phyloP scores from a whole-genome alignment of 2,797 vertebrate genomes.

The Macropus fuliginosus region DNA sequence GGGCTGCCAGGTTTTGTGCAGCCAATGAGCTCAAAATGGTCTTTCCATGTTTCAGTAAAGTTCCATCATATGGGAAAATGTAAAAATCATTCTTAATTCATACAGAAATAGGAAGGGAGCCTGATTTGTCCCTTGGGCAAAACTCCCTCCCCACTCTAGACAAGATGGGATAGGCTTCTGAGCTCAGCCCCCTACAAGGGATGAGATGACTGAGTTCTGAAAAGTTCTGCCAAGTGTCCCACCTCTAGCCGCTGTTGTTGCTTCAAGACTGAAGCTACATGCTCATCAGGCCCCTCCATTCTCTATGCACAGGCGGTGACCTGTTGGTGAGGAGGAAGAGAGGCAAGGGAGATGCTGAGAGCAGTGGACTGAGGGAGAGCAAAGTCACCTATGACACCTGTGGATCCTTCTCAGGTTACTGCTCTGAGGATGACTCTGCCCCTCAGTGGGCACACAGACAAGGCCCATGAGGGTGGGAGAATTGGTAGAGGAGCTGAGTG shows the following conservation, averaged over 20 bases:
- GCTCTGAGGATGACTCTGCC: conserved; percentile 84
- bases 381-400: conserved; percentile 83
- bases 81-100: neutral
- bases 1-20: no score
- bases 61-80: neutral
- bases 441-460: no score
- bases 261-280: neutral
- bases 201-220: neutral
- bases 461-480: no score
- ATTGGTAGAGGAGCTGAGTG: no score
- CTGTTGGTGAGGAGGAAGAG: conserved; percentile 79
- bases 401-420: conserved; percentile 88
- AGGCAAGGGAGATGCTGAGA: conserved; percentile 79
- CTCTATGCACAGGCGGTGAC: conserved; percentile 77
- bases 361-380: conserved; percentile 79
- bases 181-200: neutral
- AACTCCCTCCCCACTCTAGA: neutral
- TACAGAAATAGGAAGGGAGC: neutral
- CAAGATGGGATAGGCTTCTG: neutral
- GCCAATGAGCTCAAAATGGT: neutral
- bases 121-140: neutral
- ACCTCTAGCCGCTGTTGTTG: neutral
- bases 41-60: neutral
- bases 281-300: conserved; percentile 8
- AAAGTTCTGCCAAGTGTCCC: neutral